Percentiles rank a stretch among this genome's conserved stretches.
These are phyloP conservation scores for Caenorhabditis sp. DNA, from an alignment of 2,888 invertebrate genomes.

Conservation along the genomic window DNA sequence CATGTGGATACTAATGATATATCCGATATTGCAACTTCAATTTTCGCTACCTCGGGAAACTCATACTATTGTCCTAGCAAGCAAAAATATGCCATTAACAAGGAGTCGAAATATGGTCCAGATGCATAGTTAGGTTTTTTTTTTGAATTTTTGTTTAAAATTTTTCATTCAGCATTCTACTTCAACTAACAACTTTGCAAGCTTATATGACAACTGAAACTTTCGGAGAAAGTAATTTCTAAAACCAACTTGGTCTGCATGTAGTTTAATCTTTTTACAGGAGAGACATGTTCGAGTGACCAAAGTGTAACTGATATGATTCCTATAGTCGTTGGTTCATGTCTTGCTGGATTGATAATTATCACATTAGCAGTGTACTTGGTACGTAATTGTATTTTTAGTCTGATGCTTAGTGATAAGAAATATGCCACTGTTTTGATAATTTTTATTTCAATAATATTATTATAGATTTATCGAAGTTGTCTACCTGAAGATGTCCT, in stretches of 20 bases:
- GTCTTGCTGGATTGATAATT: constrained; percentile 47
- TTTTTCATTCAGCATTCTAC: constrained; percentile 35
- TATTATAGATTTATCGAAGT: constrained; percentile 50
- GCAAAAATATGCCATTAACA: constrained; percentile 50
- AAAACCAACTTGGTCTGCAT: not conserved
- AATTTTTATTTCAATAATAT: not conserved
- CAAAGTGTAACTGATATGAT: constrained; percentile 49
- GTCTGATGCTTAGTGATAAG: not conserved
- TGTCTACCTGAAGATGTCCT: constrained; percentile 50
- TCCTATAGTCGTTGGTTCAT: constrained; percentile 52
- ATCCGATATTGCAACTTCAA: constrained; percentile 24
- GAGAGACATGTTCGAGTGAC: constrained; percentile 46
- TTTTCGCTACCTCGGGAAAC: constrained; percentile 30
- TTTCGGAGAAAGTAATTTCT: constrained; percentile 34
- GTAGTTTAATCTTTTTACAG: constrained; percentile 24
- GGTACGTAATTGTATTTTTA: constrained; percentile 21
- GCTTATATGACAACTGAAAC: constrained; percentile 29
- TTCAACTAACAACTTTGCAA: constrained; percentile 44
- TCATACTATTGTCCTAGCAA: constrained; percentile 50
- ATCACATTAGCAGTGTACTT: constrained; percentile 49
- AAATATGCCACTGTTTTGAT: not conserved
- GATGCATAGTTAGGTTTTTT: constrained; percentile 39
- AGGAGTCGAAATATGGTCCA: constrained; percentile 34
- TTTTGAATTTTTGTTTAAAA: not conserved
- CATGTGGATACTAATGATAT: constrained; percentile 23